phyloP scores from a whole-genome alignment of 2,888 invertebrate genomes.

The Ectemnius continuus region DNA sequence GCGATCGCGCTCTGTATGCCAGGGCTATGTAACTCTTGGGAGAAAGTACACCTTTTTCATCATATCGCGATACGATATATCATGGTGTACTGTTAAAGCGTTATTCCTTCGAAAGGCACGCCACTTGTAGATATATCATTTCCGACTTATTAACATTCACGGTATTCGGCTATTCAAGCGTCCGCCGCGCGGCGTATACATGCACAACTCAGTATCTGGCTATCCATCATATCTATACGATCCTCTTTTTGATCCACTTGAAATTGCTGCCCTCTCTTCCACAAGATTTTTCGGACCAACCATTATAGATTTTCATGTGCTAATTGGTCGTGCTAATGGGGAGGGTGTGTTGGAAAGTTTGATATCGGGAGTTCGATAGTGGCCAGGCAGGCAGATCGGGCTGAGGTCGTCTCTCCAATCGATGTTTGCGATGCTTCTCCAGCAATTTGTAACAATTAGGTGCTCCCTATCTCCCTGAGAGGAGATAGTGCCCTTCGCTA shows the following conservation, averaged over 20 bases:
- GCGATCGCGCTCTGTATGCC: no score
- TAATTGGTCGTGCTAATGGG: background rate
- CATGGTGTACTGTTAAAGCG: constrained; percentile 2
- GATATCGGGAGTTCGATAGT: background rate
- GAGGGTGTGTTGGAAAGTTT: background rate
- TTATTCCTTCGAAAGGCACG: background rate
- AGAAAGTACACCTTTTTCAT: background rate
- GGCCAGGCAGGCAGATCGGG: constrained; percentile 7
- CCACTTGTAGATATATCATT: background rate
- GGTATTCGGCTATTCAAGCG: no score
- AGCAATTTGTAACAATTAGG: constrained; percentile 70
- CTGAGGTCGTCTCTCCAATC: constrained; percentile 37
- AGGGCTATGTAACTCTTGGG: background rate
- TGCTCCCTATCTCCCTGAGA: constrained; percentile 44
- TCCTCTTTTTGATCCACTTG: background rate
- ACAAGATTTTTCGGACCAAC: background rate
- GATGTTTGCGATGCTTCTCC: constrained; percentile 55
- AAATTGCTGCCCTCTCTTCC: background rate
- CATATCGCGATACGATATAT: constrained; percentile 1
- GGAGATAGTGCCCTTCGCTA: constrained; percentile 48
- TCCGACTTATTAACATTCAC: no score
- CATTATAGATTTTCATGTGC: no score
- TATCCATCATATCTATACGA: no score
- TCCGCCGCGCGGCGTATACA: background rate
- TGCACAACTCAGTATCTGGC: no score